These are phyloP conservation scores for Hyphantria cunea DNA, from an alignment of 1,140 invertebrate species.

Conservation along the genomic window DNA sequence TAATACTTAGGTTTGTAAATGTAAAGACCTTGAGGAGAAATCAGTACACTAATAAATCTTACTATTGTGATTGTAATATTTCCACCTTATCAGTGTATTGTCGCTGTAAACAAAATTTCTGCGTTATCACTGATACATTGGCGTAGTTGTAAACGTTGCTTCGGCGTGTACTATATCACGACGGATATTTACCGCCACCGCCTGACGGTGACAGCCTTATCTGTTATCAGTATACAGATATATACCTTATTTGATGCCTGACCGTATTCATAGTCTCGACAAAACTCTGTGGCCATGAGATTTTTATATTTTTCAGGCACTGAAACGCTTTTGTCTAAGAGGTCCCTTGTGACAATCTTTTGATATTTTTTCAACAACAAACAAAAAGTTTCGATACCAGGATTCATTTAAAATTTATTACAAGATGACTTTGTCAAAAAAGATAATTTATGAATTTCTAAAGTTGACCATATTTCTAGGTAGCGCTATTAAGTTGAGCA, in stretches of 20 bases:
- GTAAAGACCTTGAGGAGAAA: background rate
- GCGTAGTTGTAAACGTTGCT: conserved; percentile 50
- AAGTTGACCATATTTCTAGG: no score
- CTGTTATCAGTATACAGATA: conserved; percentile 75
- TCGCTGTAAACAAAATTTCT: conserved; percentile 13
- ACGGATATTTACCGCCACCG: conserved; percentile 59
- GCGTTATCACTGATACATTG: conserved; percentile 23
- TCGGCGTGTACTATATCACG: conserved; percentile 64
- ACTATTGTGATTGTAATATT: background rate
- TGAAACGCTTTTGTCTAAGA: no score
- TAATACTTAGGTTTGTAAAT: no score
- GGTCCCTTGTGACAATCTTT: no score
- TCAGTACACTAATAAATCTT: background rate
- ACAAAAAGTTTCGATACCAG: no score
- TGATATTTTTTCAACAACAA: no score
- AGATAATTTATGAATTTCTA: no score
- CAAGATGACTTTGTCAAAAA: no score
- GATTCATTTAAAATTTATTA: no score
- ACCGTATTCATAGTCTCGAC: conserved; percentile 55
- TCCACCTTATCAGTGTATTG: no score
- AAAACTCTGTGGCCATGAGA: conserved; percentile 47
- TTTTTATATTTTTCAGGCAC: no score
- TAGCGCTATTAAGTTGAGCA: no score
- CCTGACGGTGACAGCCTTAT: conserved; percentile 65
- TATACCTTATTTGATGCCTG: conserved; percentile 57